Evolutionary conservation across 2,888 invertebrate species (phyloP).

Genomic region (Platycheirus rosarum): DNA sequence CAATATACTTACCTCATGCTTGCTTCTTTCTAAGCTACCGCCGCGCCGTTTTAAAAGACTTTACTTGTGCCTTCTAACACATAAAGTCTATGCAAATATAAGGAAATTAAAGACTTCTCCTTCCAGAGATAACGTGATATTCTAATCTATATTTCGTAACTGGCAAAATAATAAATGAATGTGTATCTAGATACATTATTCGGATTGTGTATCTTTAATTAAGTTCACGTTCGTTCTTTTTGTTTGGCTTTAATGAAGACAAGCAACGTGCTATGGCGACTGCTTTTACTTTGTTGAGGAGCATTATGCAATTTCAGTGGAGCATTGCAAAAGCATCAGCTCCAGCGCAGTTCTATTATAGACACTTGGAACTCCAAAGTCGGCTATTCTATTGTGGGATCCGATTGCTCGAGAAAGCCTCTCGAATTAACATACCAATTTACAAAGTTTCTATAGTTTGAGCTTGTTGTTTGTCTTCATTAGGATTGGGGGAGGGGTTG

Average conservation of each 20-base stretch:
- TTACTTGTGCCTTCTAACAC: no score
- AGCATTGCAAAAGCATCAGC: conserved; percentile 10
- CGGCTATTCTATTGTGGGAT: conserved; percentile 6
- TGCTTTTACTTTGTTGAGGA: conserved; percentile 12
- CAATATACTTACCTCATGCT: background rate
- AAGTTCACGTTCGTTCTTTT: background rate
- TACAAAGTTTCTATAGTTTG: conserved; percentile 11
- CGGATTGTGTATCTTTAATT: conserved; percentile 24
- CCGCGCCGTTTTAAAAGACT: no score
- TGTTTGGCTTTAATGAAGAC: background rate
- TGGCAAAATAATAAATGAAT: background rate
- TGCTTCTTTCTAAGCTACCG: background rate
- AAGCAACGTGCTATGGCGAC: conserved; percentile 10
- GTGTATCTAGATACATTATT: no score
- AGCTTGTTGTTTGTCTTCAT: conserved; percentile 19
- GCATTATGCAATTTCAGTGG: conserved; percentile 29
- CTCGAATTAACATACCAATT: conserved; percentile 48
- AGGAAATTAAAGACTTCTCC: background rate
- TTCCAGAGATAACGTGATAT: background rate
- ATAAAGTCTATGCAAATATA: no score
- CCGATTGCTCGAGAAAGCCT: conserved; percentile 12
- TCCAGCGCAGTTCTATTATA: no score
- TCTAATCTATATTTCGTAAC: background rate
- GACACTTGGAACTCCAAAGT: background rate
- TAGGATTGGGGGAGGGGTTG: background rate